These are phyloP conservation scores for Cavia aperea DNA, from an alignment of 2,113 vertebrate genomes.

Conservation along the genomic window DNA sequence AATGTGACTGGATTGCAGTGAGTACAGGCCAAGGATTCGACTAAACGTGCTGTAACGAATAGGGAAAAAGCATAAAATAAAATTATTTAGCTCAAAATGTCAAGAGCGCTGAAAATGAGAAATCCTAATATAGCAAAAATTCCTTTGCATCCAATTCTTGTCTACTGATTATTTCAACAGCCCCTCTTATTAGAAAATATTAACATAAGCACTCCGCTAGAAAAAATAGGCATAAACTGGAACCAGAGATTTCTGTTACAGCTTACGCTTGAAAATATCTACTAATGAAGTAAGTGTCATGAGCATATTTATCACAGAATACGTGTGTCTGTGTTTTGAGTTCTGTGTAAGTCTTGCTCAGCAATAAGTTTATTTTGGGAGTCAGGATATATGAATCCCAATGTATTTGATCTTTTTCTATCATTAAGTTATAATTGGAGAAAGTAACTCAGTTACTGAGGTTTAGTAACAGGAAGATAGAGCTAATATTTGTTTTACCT, in stretches of 20 bases:
- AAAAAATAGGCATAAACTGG: background rate
- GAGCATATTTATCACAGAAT: background rate
- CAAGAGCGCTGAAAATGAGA: background rate
- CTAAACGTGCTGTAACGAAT: background rate
- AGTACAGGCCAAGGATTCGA: background rate
- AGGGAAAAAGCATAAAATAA: rapidly evolving
- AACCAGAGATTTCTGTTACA: conserved; percentile 9
- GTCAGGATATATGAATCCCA: background rate
- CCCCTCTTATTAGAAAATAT: background rate
- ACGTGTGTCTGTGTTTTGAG: background rate
- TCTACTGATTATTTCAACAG: background rate
- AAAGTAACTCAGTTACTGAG: background rate
- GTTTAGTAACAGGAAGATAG: background rate
- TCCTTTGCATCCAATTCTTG: background rate
- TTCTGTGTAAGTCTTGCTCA: background rate
- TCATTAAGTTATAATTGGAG: background rate
- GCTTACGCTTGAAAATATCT: background rate
- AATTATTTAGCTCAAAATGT: background rate
- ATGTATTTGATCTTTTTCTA: background rate
- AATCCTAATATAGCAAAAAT: background rate
- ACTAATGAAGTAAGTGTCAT: background rate
- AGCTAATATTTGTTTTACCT: background rate
- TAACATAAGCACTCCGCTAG: background rate
- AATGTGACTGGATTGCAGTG: background rate
- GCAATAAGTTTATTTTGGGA: background rate